A percentile compares a stretch with the other conserved stretches of the same genome.
These are phyloP conservation scores for Coelopa pilipes DNA, from an alignment of 2,888 invertebrate genomes.

Conservation along the genomic window DNA sequence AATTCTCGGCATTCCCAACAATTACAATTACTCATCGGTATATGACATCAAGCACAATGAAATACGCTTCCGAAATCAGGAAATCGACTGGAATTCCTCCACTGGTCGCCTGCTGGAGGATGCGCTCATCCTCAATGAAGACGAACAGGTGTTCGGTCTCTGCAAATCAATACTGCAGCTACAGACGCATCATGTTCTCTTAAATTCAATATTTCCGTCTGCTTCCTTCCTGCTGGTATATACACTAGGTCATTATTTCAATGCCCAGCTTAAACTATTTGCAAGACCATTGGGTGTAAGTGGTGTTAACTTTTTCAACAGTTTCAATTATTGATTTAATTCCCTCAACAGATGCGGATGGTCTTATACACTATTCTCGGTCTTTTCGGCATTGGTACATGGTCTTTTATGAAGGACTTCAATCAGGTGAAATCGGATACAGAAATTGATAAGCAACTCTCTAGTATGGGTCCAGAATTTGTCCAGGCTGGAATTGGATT, in stretches of 20 bases:
- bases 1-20: constrained; percentile 78
- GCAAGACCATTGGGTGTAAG: constrained; percentile 68
- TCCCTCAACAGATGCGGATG: constrained; percentile 56
- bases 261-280: constrained; percentile 70
- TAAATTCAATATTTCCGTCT: constrained; percentile 71
- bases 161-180: constrained; percentile 78
- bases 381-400: constrained; percentile 71
- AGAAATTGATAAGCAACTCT: constrained; percentile 73
- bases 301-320: neutral
- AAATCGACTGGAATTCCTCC: constrained; percentile 74
- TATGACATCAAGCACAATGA: constrained; percentile 71
- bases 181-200: constrained; percentile 71
- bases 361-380: constrained; percentile 71
- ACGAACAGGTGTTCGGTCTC: constrained; percentile 83
- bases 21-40: constrained; percentile 72
- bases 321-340: neutral
- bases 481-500: constrained; percentile 80
- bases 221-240: constrained; percentile 69
- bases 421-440: constrained; percentile 74
- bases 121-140: constrained; percentile 78
- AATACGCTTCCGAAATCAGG: constrained; percentile 73
- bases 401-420: constrained; percentile 75
- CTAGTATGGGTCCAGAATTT: constrained; percentile 71
- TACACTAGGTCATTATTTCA: constrained; percentile 69
- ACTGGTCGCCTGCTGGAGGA: constrained; percentile 73